These are phyloP conservation scores for Emydocephalus ijimae DNA, from an alignment of 2,113 vertebrate genomes.

Conservation along the genomic window DNA sequence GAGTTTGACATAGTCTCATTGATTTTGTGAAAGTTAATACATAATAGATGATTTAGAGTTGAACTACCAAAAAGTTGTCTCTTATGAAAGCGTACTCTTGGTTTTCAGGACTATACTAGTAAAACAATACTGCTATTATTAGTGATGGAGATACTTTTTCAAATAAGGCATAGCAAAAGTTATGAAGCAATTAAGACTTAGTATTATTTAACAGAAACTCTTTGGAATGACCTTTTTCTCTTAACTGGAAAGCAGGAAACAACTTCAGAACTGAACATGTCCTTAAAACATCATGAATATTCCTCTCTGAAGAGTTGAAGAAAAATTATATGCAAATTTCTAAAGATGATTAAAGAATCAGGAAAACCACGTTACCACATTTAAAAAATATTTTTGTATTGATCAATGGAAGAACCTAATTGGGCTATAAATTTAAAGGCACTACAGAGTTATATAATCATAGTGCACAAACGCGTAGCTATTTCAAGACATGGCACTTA, in stretches of 20 bases:
- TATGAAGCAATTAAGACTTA: neutral
- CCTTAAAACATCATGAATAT: neutral
- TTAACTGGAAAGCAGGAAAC: neutral
- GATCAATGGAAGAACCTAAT: neutral
- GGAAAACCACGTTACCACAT: neutral
- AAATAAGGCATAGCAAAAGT: neutral
- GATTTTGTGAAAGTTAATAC: neutral
- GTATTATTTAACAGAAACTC: neutral
- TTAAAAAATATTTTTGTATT: neutral
- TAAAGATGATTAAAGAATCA: neutral
- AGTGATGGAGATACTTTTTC: neutral
- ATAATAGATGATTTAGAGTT: neutral
- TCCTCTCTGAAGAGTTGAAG: rapidly evolving
- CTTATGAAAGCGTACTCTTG: neutral
- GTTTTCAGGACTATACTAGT: neutral
- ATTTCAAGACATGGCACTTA: neutral
- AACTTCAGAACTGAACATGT: neutral
- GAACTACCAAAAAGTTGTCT: neutral
- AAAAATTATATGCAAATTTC: neutral
- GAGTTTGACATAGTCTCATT: neutral
- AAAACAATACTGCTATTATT: neutral
- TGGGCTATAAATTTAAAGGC: constrained; percentile 1
- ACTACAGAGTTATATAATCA: neutral
- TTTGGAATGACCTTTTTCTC: neutral
- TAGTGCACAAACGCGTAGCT: neutral